Evolutionary conservation across 2,113 vertebrate genomes (phyloP).

Genomic region (Mus musculus): GRCm39 chr2:60165501-60166000

Average conservation of each 20-base stretch:
- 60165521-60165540: neutral
- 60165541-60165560: neutral
- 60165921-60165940: neutral
- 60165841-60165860: neutral
- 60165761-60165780: neutral
- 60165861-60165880: neutral
- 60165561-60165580: neutral
- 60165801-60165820: constrained; percentile 21
- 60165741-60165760: neutral
- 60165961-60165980: neutral
- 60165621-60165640: neutral
- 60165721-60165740: neutral
- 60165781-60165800: neutral
- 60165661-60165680: neutral
- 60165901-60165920: neutral
- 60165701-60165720: neutral
- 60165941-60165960: constrained; percentile 7
- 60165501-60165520: neutral
- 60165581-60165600: neutral
- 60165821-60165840: neutral
- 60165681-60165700: constrained; percentile 21
- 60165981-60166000: constrained; percentile 60
- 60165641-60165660: neutral
- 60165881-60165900: neutral
- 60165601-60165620: neutral